phyloP scores from a whole-genome alignment of 2,797 vertebrate species.

The Parotocinclus haroldoi region DNA sequence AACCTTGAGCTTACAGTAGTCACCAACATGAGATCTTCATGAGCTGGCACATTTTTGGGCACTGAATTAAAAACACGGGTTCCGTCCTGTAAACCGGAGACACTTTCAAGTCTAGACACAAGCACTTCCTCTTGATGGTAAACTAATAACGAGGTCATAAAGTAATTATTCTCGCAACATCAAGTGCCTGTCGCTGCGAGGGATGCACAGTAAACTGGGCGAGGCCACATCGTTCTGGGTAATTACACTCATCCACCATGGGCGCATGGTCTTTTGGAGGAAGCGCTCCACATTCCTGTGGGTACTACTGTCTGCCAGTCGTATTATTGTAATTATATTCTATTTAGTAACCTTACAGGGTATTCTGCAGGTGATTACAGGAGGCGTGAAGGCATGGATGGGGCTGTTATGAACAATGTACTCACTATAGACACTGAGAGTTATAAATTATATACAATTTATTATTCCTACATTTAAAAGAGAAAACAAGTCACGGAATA shows the following conservation, averaged over 20 bases:
- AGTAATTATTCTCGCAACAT: conserved; percentile 70
- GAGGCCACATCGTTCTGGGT: conserved; percentile 66
- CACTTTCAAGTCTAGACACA: conserved; percentile 74
- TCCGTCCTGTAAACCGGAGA: conserved; percentile 67
- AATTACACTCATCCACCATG: conserved; percentile 71
- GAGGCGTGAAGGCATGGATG: too few species aligned
- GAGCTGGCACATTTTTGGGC: conserved; percentile 58
- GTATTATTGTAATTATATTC: too few species aligned
- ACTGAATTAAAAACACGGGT: conserved; percentile 67
- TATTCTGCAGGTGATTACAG: too few species aligned
- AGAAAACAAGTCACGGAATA: too few species aligned
- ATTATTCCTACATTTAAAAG: too few species aligned
- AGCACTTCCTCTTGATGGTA: conserved; percentile 76
- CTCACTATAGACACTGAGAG: too few species aligned
- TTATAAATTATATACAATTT: too few species aligned
- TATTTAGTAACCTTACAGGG: too few species aligned
- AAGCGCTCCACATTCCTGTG: conserved; percentile 68
- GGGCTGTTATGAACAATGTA: too few species aligned
- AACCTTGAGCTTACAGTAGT: too few species aligned
- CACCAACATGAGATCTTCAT: conserved; percentile 8
- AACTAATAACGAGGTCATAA: conserved; percentile 74
- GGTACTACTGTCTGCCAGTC: conserved; percentile 46
- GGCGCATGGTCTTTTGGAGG: conserved; percentile 63
- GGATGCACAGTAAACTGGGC: conserved; percentile 66
- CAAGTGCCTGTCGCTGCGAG: conserved; percentile 56